phyloP scores from a whole-genome alignment of 1,140 invertebrate species.

The Aphelinus atriplicis region DNA sequence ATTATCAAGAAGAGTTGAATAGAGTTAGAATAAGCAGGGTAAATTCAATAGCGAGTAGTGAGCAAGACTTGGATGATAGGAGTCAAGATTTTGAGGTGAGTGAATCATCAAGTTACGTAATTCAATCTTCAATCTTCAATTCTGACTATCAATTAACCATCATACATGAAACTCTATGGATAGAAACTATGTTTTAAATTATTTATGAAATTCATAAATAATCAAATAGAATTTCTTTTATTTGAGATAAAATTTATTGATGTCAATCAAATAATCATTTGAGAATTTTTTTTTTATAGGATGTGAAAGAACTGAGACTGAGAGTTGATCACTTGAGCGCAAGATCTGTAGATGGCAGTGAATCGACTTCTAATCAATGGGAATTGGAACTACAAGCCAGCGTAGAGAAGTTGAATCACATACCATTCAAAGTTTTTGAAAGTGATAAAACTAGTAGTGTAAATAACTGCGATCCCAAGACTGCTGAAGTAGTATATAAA shows the following conservation, averaged over 20 bases:
- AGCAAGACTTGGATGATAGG: slow-evolving; percentile 51
- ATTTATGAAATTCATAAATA: neutral
- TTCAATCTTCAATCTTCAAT: slow-evolving; percentile 2
- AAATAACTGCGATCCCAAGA: slow-evolving; percentile 31
- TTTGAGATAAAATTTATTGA: neutral
- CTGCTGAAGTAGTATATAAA: slow-evolving; percentile 15
- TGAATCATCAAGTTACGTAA: slow-evolving; percentile 29
- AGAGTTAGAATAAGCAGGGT: slow-evolving; percentile 52
- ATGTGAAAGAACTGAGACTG: slow-evolving; percentile 46
- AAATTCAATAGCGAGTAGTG: slow-evolving; percentile 52
- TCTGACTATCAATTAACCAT: neutral
- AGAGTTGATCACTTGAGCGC: slow-evolving; percentile 54
- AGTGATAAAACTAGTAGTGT: slow-evolving; percentile 34
- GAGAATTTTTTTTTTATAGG: slow-evolving; percentile 45
- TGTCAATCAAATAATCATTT: neutral
- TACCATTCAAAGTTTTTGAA: slow-evolving; percentile 44
- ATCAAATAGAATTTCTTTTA: neutral
- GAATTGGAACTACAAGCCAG: slow-evolving; percentile 60
- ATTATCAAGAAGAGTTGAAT: slow-evolving; percentile 53
- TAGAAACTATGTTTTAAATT: neutral
- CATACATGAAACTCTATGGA: neutral
- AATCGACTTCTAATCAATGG: slow-evolving; percentile 60
- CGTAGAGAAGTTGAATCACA: slow-evolving; percentile 56
- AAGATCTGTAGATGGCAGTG: slow-evolving; percentile 61
- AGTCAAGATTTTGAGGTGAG: slow-evolving; percentile 54